Percentiles rank a stretch among this genome's conserved stretches.
Conservation (phyloP, 2,113 vertebrate species). For the Tamias sibiricus region DNA sequence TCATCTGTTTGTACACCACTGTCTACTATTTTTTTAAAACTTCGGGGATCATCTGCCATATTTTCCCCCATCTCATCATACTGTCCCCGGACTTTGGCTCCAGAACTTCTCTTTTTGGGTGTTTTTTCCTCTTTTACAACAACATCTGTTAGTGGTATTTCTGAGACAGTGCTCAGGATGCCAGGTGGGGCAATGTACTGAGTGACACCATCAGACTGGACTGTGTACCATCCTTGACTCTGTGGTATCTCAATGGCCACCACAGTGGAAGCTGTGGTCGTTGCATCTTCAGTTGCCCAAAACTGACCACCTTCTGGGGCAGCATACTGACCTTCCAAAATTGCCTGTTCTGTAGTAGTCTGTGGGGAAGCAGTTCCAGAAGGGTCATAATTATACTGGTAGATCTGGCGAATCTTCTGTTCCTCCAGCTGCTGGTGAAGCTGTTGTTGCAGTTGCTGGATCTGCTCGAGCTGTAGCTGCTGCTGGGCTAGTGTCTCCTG, state of each 20-base stretch:
- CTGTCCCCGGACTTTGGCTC: conserved; percentile 87
- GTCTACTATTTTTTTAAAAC: conserved; percentile 93
- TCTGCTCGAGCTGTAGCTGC: conserved; percentile 96
- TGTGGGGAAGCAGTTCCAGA: conserved; percentile 87
- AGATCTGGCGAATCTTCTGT: conserved; percentile 94
- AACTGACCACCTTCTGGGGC: conserved; percentile 92
- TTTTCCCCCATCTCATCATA: conserved; percentile 89
- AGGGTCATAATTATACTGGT: conserved; percentile 91
- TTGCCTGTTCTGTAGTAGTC: conserved; percentile 89
- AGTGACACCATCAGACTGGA: conserved; percentile 88
- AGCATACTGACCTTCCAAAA: conserved; percentile 94
- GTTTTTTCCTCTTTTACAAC: conserved; percentile 90
- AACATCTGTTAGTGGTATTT: conserved; percentile 90
- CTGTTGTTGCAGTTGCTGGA: conserved; percentile 97
- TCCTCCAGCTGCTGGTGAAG: conserved; percentile 97
- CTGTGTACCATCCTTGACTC: conserved; percentile 89
- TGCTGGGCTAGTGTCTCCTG: conserved; percentile 97
- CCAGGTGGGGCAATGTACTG: conserved; percentile 89
- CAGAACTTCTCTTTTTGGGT: conserved; percentile 89
- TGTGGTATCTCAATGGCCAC: conserved; percentile 88
- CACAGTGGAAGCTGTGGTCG: conserved; percentile 86
- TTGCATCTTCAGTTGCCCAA: conserved; percentile 94
- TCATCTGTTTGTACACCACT: conserved; percentile 98
- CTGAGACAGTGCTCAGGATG: conserved; percentile 89
- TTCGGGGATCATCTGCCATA: conserved; percentile 84